Conservation (phyloP, 2,797 vertebrate genomes). For the Lerista edwardsae region DNA sequence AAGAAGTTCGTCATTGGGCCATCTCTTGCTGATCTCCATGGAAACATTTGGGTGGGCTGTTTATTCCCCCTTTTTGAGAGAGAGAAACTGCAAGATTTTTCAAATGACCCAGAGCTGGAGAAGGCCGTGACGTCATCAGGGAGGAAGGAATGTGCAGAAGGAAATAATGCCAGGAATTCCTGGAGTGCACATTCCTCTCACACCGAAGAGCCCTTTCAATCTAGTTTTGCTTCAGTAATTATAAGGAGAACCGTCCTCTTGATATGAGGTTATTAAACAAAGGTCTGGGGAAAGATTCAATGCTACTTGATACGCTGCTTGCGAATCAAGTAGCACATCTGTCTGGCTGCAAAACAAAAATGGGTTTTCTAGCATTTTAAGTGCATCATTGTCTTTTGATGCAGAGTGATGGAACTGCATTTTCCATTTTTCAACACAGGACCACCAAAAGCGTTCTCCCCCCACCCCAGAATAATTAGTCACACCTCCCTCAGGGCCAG, state of each 20-base stretch:
- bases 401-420: neutral
- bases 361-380: neutral
- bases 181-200: conserved; percentile 52
- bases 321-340: conserved; percentile 3
- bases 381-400: neutral
- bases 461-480: too few relatives aligned
- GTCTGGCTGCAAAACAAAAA: neutral
- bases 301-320: neutral
- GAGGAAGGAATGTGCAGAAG: conserved; percentile 46
- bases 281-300: neutral
- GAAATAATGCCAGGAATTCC: conserved; percentile 49
- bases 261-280: conserved; percentile 31
- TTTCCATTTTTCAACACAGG: neutral
- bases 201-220: neutral
- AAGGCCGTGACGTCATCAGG: conserved; percentile 65
- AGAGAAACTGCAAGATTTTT: conserved; percentile 71
- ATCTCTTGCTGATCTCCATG: conserved; percentile 83
- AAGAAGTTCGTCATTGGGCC: conserved; percentile 82
- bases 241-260: conserved; percentile 30
- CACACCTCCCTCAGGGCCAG: neutral
- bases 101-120: conserved; percentile 64
- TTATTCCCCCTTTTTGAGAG: conserved; percentile 60
- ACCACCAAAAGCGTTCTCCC: too few relatives aligned
- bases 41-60: conserved; percentile 73
- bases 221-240: conserved; percentile 44